Conservation (phyloP, 2,113 vertebrate species). For the Neofelis nebulosa region DNA sequence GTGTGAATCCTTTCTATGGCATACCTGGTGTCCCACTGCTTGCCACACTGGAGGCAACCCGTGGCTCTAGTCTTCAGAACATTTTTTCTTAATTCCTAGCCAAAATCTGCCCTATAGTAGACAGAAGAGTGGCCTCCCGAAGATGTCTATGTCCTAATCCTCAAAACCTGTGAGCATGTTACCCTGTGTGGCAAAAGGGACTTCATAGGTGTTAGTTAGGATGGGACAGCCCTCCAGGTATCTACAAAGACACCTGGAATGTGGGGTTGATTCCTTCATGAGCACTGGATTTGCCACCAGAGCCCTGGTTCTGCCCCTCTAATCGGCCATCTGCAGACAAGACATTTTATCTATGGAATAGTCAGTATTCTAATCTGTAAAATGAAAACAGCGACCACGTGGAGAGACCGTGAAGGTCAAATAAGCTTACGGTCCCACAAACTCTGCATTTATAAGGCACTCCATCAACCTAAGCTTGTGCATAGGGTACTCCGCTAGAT, state of each 20-base stretch:
- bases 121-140: not conserved
- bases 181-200: not conserved
- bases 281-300: not conserved
- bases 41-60: not conserved
- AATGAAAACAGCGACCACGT: not conserved
- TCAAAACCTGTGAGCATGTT: not conserved
- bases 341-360: not conserved
- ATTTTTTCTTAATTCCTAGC: not conserved
- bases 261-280: not conserved
- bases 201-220: not conserved
- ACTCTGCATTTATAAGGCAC: not conserved
- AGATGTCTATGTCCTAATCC: not conserved
- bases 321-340: not conserved
- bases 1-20: not conserved
- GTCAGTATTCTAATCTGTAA: not conserved
- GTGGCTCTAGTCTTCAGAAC: not conserved
- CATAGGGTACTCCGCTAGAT: not conserved
- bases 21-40: not conserved
- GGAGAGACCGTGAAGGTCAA: not conserved
- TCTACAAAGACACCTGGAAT: not conserved
- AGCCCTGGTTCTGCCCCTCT: not conserved
- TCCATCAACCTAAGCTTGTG: not conserved
- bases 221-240: not conserved
- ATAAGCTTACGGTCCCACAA: not conserved
- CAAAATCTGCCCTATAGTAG: not conserved